Evolutionary conservation across 1,140 invertebrate species (phyloP), one percentile per base, ranked within the genome.

Genomic region (Drosophila kohkoa): DNA sequence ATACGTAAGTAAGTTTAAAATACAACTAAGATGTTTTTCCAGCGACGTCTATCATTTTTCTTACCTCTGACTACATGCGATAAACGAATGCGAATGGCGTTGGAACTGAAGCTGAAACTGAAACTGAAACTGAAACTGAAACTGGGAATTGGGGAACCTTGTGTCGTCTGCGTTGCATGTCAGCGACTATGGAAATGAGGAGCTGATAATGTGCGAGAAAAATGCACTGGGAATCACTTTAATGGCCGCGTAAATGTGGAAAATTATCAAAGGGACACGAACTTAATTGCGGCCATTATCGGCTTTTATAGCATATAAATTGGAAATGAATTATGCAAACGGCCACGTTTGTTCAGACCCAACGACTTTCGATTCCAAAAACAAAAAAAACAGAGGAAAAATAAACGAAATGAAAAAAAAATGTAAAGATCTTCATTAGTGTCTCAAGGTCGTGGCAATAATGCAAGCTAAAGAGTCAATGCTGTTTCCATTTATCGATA

Each of bases 211-310:
- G 80, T 69, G 79, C 51, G 69, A 73, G 80, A 89, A 70, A 81
- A 88, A 88, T 88, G 85, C 81, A 75, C 43, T 60, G 72, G 85
- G 85, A 88, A 88, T 88, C 85, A 75, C 70, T 85, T 88, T 88
- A 88, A 88, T 88, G 85, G 83, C 77, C 80, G 77, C 83, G 85
- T 88, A 83, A 88, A 88, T 88, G 85, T 89, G 77, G 75, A 88
- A 89, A 88, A 89, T 88, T 88, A 88, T 88, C 85, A 79, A 89
- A 89, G 85, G 75, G 88, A 88, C 85, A 88, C 85, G 85, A 88
- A 89, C 85, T 88, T 88, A 88, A 88, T 88, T 85, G 85, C 81
- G 81, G 75, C 75, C 81, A 89, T 88, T 88, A 88, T 88, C 85
- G 86, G 67, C 30, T 77, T 88, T 88, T 78, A 88, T 88, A 70